Percentiles rank a stretch among this genome's conserved stretches.
phyloP scores from a whole-genome alignment of 2,113 vertebrate genomes.

The Octodon degus region DNA sequence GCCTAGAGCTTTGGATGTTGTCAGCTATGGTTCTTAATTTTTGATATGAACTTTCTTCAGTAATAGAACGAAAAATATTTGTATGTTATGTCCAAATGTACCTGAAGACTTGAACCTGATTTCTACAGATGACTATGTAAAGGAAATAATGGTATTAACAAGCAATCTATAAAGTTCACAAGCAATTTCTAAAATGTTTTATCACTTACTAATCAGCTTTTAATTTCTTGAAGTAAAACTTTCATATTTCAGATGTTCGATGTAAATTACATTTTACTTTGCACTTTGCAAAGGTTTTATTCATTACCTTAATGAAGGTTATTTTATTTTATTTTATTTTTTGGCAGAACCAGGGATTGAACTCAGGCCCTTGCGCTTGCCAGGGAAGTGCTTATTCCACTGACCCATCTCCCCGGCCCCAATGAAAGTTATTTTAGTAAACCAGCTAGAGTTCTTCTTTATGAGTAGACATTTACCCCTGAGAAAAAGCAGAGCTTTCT shows the following conservation, averaged over 20 bases:
- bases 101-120: conserved; percentile 65
- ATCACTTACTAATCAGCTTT: conserved; percentile 71
- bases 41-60: neutral
- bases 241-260: neutral
- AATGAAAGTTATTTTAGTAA: neutral
- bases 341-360: no score
- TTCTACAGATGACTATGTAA: conserved; percentile 72
- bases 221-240: conserved; percentile 74
- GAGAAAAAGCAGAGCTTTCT: neutral
- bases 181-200: conserved; percentile 75
- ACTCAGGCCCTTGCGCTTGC: no score
- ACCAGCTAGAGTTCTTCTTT: neutral
- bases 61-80: conserved; percentile 64
- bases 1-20: neutral
- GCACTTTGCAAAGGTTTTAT: neutral
- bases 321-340: no score
- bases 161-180: conserved; percentile 75
- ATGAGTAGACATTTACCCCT: neutral
- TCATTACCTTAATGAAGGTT: neutral
- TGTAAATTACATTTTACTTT: conserved; percentile 65
- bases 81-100: conserved; percentile 52
- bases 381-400: no score
- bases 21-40: neutral
- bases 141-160: conserved; percentile 64
- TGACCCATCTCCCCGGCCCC: no score